Conservation (phyloP, 2,113 vertebrate genomes). For the Cyanoderma ruficeps region DNA sequence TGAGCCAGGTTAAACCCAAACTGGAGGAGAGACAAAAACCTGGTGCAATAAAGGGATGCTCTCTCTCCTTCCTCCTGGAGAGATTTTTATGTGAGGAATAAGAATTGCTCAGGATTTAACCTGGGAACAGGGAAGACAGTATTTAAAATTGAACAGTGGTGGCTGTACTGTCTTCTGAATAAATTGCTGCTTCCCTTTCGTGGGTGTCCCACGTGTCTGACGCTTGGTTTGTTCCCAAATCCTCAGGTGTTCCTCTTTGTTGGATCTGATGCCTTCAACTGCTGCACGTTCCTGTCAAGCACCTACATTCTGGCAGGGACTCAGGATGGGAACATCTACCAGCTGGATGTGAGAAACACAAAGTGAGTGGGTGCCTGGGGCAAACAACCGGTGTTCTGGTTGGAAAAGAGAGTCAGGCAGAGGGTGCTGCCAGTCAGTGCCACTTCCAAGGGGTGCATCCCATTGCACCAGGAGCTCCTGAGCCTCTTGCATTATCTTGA, state of each 20-base stretch:
- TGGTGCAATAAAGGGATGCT: background rate
- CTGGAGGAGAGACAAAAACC: background rate
- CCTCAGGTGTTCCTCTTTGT: constrained; percentile 76
- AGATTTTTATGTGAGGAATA: background rate
- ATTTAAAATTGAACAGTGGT: background rate
- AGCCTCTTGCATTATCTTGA: background rate
- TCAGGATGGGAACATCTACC: constrained; percentile 81
- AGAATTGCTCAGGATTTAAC: background rate
- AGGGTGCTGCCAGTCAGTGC: background rate
- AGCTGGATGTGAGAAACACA: constrained; percentile 78
- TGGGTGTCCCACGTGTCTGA: background rate
- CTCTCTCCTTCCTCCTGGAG: background rate
- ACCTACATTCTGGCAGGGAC: constrained; percentile 76
- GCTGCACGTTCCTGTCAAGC: constrained; percentile 79
- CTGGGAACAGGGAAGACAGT: accelerated
- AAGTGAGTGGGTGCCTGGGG: constrained; percentile 56
- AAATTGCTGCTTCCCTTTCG: background rate
- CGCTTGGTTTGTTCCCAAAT: background rate
- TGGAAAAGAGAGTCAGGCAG: background rate
- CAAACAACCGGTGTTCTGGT: background rate
- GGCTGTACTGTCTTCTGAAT: background rate
- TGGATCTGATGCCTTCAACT: constrained; percentile 81
- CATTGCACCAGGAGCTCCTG: accelerated
- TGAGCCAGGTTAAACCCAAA: background rate
- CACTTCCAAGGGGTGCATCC: background rate